Base-by-base conservation (phyloP, 2,888 invertebrate species). In the Pyrrhia umbra region DNA sequence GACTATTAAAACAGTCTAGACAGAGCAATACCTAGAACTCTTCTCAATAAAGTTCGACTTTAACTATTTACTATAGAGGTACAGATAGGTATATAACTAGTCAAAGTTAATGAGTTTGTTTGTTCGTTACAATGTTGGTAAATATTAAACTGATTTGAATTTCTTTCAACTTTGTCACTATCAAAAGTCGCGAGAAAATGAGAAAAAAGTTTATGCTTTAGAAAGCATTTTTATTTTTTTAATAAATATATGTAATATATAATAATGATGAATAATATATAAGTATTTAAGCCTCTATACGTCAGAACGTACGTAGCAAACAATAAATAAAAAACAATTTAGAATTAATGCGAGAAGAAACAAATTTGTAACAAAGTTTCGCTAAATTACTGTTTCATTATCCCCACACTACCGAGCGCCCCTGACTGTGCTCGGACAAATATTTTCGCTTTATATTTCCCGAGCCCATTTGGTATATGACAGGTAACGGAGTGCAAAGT, bases 401-500 rank as follows among this genome's bases (percentile, higher is more conserved):
- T 43, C 42, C 27, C 54, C 20, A 70, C 65, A 42, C 65, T 63
- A 63, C 56, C 10, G 47, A 13, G 27, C 10, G 20, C 25, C n/a
- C 15, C 45, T 21, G 46, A 46, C 37, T 46, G 40, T 54, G 37
- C 13, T 49, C 49, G 20, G 10, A 42, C 39, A 46, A 68, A 68
- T 54, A 51, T 54, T 58, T 69, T 45, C 47, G 16, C 20, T 54
- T 27, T 13, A 57, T 57, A 71, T 71, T 58, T 75, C 30, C 45
- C 34, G n/a, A 56, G 16, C 42, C 62, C 27, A 25, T 62, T 77
- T 43, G 45, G 16, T 34, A 56, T 50, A 56, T 63, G 77, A 70
- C 77, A 78, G 78, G 75, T 68, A 68, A 70, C 67, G 65, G 63
- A 73, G 74, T 69, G 60, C 57, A 74, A 58, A 67, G 55, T 47